Percentiles rank a stretch among this genome's conserved stretches.
Conservation (phyloP, 2,797 vertebrate species). For the Percopsis omiscomaycus region DNA sequence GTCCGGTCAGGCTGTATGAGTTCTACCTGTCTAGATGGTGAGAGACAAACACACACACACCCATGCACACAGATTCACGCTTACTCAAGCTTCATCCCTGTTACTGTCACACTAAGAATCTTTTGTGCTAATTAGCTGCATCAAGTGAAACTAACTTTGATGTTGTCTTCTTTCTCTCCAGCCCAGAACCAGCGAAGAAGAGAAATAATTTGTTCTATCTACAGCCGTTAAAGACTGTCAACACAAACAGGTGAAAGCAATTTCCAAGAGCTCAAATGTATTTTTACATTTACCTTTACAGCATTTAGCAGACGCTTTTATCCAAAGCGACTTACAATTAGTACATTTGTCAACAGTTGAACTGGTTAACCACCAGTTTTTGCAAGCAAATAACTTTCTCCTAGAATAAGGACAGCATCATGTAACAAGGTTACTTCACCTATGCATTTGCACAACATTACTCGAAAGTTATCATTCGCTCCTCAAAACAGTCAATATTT, state of each 20-base stretch:
- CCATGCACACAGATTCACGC: not conserved
- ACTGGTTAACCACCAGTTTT: too few relatives aligned
- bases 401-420: too few relatives aligned
- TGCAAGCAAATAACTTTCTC: too few relatives aligned
- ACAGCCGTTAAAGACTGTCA: slow-evolving; percentile 82
- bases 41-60: slow-evolving; percentile 44
- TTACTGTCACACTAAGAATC: not conserved
- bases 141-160: not conserved
- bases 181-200: slow-evolving; percentile 89
- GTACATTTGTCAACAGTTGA: too few relatives aligned
- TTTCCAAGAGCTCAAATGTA: not conserved
- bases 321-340: too few relatives aligned
- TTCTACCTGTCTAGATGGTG: slow-evolving; percentile 98
- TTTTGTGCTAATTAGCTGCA: too few relatives aligned
- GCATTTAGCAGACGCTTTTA: too few relatives aligned
- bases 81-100: not conserved
- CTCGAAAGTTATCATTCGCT: too few relatives aligned
- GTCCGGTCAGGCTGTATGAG: slow-evolving; percentile 93
- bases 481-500: too few relatives aligned
- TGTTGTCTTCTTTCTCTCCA: slow-evolving; percentile 53
- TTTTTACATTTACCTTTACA: too few relatives aligned
- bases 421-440: too few relatives aligned
- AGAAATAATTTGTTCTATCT: slow-evolving; percentile 90
- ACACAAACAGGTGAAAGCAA: slow-evolving; percentile 63
- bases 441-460: too few relatives aligned